Base-by-base conservation (phyloP, 2,888 invertebrate species). In the Leptothorax acervorum region DNA sequence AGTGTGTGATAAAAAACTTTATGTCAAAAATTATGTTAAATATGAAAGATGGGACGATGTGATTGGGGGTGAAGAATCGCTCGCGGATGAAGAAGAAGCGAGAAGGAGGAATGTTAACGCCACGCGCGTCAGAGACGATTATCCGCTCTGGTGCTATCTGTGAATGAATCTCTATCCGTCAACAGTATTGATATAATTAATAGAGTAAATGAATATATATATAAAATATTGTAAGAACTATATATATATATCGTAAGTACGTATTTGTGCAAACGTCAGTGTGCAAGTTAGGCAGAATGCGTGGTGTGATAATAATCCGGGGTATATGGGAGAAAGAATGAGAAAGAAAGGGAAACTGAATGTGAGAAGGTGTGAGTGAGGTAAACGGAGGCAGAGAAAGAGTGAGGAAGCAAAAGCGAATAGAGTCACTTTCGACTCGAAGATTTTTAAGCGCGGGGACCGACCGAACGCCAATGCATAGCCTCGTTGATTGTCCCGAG, bases 111-210 rank as follows among this genome's bases (percentile, higher is more conserved):
- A 88, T 89, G 84, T 86, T 90, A 76, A 93, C 89, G 92, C 91
- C 90, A 92, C 91, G 88, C 92, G 92, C 92, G 92, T 88, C 92
- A 93, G 92, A 91, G 93, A 94, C 93, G 92, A 92, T 93, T 88
- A 62, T 82, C 90, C 91, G 93, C 93, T 93, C 93, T 93, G 93
- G 86, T 90, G 92, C 93, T 93, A 93, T 93, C 94, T 94, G 94
- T 94, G 94, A 94, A 94, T 94, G 94, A 95, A 95, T 95, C 95
- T 95, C 94, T 95, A 95, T 95, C 95, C 95, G 94, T 95, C 94
- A 95, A 94, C 95, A 95, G 95, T 95, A 94, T 95, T 95, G 94
- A 94, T 95, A 95, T 95, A 94, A 94, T 94, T 94, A 95, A 94
- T 94, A 94, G 93, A 93, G 91, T 94, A 94, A 94, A 94, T 94